Conservation (phyloP, 2,888 invertebrate genomes). For the Baccha elongata region DNA sequence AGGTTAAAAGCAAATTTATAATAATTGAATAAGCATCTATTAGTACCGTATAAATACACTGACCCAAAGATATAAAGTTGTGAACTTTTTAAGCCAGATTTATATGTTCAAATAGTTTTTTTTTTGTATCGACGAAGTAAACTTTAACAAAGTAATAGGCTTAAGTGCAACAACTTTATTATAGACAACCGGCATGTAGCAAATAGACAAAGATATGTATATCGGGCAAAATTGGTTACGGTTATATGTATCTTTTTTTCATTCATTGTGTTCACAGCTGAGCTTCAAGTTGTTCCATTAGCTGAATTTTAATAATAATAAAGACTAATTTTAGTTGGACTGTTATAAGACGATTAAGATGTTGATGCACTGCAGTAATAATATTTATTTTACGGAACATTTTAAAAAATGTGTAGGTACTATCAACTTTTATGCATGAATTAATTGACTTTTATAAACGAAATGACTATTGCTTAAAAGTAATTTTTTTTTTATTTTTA, state of each 20-base stretch:
- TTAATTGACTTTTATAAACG: too few relatives aligned
- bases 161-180: slow-evolving; percentile 6
- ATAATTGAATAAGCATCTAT: slow-evolving; percentile 23
- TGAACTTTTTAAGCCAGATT: slow-evolving; percentile 36
- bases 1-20: slow-evolving; percentile 45
- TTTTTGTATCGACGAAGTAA: too few relatives aligned
- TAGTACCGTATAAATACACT: slow-evolving; percentile 31
- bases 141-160: background rate
- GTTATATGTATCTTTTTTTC: slow-evolving; percentile 49
- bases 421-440: too few relatives aligned
- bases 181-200: slow-evolving; percentile 20
- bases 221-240: background rate
- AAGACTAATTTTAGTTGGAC: slow-evolving; percentile 41
- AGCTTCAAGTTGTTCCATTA: slow-evolving; percentile 69
- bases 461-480: too few relatives aligned
- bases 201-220: slow-evolving; percentile 12
- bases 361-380: too few relatives aligned
- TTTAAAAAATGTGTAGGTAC: too few relatives aligned
- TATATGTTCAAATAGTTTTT: too few relatives aligned
- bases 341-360: background rate
- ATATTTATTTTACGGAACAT: too few relatives aligned
- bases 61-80: slow-evolving; percentile 29
- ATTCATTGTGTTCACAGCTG: slow-evolving; percentile 36
- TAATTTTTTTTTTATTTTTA: too few relatives aligned
- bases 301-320: slow-evolving; percentile 58